These are phyloP conservation scores for Oxytorus armatus DNA, from an alignment of 2,888 invertebrate species.

Conservation along the genomic window DNA sequence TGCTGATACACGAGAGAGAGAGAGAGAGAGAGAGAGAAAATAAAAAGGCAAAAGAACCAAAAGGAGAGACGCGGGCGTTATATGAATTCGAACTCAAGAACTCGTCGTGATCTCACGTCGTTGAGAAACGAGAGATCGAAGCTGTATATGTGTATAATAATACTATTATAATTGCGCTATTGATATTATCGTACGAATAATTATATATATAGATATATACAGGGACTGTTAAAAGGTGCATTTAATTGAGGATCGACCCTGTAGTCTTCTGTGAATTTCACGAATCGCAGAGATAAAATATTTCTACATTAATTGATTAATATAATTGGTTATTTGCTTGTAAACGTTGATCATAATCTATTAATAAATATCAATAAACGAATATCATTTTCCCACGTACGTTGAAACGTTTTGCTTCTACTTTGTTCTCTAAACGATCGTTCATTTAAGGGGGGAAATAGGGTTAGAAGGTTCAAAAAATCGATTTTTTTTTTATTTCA, in stretches of 20 bases:
- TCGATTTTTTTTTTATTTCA: too few relatives aligned
- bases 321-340: slow-evolving; percentile 5
- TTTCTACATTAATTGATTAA: slow-evolving; percentile 1
- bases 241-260: slow-evolving; percentile 18
- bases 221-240: slow-evolving; percentile 13
- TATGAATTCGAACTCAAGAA: slow-evolving; percentile 61
- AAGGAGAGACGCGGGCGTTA: slow-evolving; percentile 43
- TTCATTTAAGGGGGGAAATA: too few relatives aligned
- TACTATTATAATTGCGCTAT: slow-evolving; percentile 28
- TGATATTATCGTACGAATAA: slow-evolving; percentile 30
- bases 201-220: background rate
- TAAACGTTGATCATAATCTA: background rate
- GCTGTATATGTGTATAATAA: background rate
- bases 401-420: background rate
- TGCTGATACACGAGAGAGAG: slow-evolving; percentile 48
- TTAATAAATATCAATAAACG: too few relatives aligned
- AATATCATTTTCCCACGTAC: too few relatives aligned
- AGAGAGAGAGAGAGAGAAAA: slow-evolving; percentile 38
- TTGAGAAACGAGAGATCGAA: slow-evolving; percentile 38
- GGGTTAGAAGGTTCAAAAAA: too few relatives aligned
- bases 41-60: slow-evolving; percentile 25
- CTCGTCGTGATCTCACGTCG: slow-evolving; percentile 49
- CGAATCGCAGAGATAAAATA: slow-evolving; percentile 5
- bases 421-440: too few relatives aligned
- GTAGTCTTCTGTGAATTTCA: background rate